phyloP scores from a whole-genome alignment of 64 coral and sea anemone species.

The Platygyra sinensis region DNA sequence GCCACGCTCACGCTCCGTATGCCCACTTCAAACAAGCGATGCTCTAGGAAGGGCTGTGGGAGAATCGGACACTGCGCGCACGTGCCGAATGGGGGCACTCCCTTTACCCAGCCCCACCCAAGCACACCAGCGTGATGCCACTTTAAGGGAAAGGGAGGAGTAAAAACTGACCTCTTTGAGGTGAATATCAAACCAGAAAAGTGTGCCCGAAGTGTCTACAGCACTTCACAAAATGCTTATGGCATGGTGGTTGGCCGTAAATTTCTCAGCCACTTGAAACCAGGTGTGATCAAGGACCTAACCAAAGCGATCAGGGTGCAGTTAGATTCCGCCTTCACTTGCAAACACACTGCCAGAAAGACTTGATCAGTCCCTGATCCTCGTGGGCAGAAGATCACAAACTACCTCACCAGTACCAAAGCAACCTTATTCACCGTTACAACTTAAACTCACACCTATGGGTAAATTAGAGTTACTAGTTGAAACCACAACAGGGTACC shows the following conservation, averaged over 20 bases:
- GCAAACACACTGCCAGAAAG: constrained; percentile 44
- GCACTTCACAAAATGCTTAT: neutral
- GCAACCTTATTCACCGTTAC: constrained; percentile 17
- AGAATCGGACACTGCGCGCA: constrained; percentile 35
- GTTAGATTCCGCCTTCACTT: constrained; percentile 40
- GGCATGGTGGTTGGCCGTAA: neutral
- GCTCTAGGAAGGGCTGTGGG: constrained; percentile 36
- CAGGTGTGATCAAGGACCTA: too few relatives aligned
- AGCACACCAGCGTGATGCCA: constrained; percentile 10
- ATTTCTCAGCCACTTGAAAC: constrained; percentile 28
- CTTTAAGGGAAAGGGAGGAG: neutral
- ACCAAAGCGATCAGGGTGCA: constrained; percentile 44
- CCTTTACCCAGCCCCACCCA: neutral
- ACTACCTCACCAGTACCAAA: constrained; percentile 11
- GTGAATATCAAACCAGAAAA: too few relatives aligned
- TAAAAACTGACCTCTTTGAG: too few relatives aligned
- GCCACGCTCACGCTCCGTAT: constrained; percentile 10
- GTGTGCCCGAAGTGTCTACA: too few relatives aligned
- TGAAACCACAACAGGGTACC: constrained; percentile 52
- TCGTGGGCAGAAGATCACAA: constrained; percentile 12
- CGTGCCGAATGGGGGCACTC: too few relatives aligned
- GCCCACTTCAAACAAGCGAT: constrained; percentile 48
- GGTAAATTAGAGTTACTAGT: constrained; percentile 26
- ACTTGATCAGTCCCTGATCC: constrained; percentile 4
- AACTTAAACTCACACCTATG: constrained; percentile 20